These are phyloP conservation scores for Stegodyphus mimosarum DNA, from an alignment of 1,140 invertebrate genomes.

Conservation along the genomic window DNA sequence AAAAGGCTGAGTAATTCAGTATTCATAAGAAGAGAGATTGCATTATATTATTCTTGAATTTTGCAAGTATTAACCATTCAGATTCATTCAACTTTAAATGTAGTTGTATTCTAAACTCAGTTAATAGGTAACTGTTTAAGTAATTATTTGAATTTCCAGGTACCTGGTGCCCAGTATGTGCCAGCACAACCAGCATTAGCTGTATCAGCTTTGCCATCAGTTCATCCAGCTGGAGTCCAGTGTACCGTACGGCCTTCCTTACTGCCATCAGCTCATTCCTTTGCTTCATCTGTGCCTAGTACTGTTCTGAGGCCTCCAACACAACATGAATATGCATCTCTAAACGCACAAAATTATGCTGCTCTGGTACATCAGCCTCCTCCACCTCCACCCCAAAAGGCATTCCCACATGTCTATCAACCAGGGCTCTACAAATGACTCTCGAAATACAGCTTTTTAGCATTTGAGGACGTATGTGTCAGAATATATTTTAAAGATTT, in stretches of 20 bases:
- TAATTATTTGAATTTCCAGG: constrained; percentile 4
- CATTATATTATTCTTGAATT: too few species aligned
- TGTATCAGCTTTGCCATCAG: neutral
- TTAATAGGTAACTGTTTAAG: too few species aligned
- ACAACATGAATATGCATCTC: constrained; percentile 27
- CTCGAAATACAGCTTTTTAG: constrained; percentile 25
- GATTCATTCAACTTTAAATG: too few species aligned
- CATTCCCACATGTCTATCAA: constrained; percentile 40
- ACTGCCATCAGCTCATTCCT: constrained; percentile 28
- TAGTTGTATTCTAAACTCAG: too few species aligned
- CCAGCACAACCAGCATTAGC: neutral
- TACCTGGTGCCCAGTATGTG: constrained; percentile 27
- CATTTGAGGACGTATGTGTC: neutral
- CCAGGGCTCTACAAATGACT: constrained; percentile 35
- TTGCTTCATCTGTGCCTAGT: constrained; percentile 26
- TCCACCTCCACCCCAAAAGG: constrained; percentile 8
- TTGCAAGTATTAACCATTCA: too few species aligned
- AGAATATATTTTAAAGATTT: neutral
- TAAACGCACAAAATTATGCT: constrained; percentile 52
- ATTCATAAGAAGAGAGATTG: neutral
- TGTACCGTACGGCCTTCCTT: constrained; percentile 17
- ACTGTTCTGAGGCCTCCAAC: constrained; percentile 10
- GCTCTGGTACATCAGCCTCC: constrained; percentile 40
- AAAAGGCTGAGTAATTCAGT: neutral
- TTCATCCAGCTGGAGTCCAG: neutral